Conservation (phyloP, 2,888 invertebrate genomes). For the Fabriciana adippe region DNA sequence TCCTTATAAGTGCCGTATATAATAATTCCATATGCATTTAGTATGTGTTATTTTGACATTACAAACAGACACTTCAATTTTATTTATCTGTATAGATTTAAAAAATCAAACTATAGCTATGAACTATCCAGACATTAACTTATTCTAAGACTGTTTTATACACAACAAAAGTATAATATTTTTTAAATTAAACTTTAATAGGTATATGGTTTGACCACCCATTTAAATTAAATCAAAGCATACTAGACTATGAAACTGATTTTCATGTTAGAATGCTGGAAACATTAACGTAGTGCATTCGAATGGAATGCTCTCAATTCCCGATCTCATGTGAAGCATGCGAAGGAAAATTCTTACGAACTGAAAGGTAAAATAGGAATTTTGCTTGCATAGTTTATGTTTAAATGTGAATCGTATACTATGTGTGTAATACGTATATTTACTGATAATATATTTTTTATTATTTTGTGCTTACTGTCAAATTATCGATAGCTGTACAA, state of each 20-base stretch:
- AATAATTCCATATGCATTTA: too few relatives aligned
- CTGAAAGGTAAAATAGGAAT: background rate
- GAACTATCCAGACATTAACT: too few relatives aligned
- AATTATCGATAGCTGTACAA: too few relatives aligned
- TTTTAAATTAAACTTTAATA: too few relatives aligned
- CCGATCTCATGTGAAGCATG: conserved; percentile 9
- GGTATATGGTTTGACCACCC: too few relatives aligned
- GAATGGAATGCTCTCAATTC: conserved; percentile 13
- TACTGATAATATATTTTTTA: background rate
- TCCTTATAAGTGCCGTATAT: too few relatives aligned
- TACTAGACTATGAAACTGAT: background rate
- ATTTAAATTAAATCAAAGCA: background rate
- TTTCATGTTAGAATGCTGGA: conserved; percentile 12
- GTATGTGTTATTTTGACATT: too few relatives aligned
- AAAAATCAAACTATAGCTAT: too few relatives aligned
- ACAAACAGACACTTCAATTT: too few relatives aligned
- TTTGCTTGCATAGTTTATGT: conserved; percentile 11
- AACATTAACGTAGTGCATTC: conserved; percentile 1
- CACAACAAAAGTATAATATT: too few relatives aligned
- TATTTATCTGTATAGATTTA: too few relatives aligned
- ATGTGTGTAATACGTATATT: background rate
- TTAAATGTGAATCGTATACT: background rate
- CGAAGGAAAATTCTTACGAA: conserved; percentile 1
- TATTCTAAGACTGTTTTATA: too few relatives aligned
- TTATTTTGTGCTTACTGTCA: background rate